Conservation (phyloP, 2,797 vertebrate genomes). For the Lagocephalus sceleratus region DNA sequence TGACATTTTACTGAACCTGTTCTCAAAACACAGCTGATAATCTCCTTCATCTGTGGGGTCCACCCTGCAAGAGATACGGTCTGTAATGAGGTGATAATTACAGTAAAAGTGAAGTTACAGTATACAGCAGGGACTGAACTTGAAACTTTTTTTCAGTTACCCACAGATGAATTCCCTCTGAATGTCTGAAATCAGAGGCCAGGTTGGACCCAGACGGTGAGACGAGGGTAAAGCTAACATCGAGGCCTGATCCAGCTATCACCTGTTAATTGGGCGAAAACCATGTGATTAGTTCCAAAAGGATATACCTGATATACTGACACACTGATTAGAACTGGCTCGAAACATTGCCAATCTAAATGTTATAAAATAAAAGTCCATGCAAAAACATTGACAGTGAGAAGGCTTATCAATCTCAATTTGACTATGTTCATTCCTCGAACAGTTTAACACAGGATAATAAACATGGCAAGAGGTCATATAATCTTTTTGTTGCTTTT, state of each 20-base stretch:
- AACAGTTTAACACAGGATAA: too few species aligned
- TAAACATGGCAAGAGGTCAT: too few species aligned
- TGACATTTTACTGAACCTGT: constrained; percentile 85
- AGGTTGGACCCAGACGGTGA: constrained; percentile 79
- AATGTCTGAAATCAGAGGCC: constrained; percentile 80
- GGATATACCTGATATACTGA: too few species aligned
- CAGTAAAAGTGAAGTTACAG: too few species aligned
- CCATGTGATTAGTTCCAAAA: not conserved
- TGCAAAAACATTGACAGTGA: too few species aligned
- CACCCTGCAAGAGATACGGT: constrained; percentile 63
- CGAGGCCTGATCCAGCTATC: constrained; percentile 84
- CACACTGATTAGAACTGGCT: too few species aligned
- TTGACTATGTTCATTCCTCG: too few species aligned
- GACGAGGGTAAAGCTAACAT: constrained; percentile 82
- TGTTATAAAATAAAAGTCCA: too few species aligned
- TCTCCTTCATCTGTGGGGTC: constrained; percentile 82
- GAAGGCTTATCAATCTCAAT: too few species aligned
- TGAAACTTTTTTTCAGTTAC: constrained; percentile 31
- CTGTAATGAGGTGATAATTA: not conserved
- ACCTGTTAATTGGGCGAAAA: constrained; percentile 68
- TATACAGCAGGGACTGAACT: too few species aligned
- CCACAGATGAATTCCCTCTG: constrained; percentile 85
- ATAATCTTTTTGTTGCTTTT: too few species aligned
- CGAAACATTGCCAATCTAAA: not conserved
- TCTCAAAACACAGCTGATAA: constrained; percentile 89